phyloP scores from a whole-genome alignment of 1,140 invertebrate genomes.

The Temnothorax nylanderi region DNA sequence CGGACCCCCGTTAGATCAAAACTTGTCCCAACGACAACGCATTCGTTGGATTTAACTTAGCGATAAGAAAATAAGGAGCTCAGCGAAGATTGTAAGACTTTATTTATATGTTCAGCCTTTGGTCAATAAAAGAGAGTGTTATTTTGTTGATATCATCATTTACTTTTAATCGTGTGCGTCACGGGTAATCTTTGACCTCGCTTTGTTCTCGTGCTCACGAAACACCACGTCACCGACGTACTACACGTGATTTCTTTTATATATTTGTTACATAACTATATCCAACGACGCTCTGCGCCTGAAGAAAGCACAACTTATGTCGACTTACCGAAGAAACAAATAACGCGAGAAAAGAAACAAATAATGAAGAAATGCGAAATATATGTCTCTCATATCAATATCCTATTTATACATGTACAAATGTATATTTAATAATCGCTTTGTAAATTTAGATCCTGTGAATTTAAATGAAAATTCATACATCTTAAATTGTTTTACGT shows the following conservation, averaged over 20 bases:
- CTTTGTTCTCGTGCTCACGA: not conserved
- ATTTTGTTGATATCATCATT: constrained; percentile 62
- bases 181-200: constrained; percentile 16
- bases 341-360: not conserved
- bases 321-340: not conserved
- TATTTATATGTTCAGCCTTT: constrained; percentile 71
- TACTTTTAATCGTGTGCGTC: constrained; percentile 27
- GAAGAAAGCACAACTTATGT: not conserved
- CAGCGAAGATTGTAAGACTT: constrained; percentile 63
- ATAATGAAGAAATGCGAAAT: not conserved
- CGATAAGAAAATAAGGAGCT: constrained; percentile 11
- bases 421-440: not conserved
- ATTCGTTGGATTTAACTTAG: constrained; percentile 5
- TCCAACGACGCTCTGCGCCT: not conserved
- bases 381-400: not conserved
- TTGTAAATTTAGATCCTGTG: not conserved
- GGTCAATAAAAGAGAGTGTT: constrained; percentile 65
- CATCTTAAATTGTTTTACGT: not conserved
- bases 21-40: constrained; percentile 29
- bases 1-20: constrained; percentile 17
- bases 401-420: not conserved
- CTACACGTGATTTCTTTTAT: constrained; percentile 22
- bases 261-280: not conserved
- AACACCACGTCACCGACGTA: constrained; percentile 11
- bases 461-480: constrained; percentile 2